phyloP scores from a whole-genome alignment of 2,888 invertebrate genomes.

The Drosophila anomalata region DNA sequence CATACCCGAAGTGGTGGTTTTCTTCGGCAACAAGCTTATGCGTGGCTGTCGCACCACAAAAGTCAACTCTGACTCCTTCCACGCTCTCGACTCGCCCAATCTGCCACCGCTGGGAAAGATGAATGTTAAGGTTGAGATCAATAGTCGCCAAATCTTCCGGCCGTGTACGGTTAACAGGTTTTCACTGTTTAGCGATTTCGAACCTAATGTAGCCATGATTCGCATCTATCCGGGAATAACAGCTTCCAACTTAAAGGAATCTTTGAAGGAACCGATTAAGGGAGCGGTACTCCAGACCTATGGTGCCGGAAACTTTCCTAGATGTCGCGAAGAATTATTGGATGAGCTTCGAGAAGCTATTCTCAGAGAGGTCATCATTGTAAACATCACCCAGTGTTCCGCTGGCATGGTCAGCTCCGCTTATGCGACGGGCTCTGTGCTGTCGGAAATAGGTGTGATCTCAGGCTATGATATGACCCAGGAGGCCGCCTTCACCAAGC shows the following conservation, averaged over 20 bases:
- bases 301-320: constrained; percentile 96
- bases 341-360: constrained; percentile 89
- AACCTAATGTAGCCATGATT: constrained; percentile 92
- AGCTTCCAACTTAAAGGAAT: constrained; percentile 88
- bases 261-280: constrained; percentile 89
- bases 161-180: constrained; percentile 87
- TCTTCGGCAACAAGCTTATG: constrained; percentile 93
- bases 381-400: constrained; percentile 96
- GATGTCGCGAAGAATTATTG: constrained; percentile 90
- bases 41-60: constrained; percentile 89
- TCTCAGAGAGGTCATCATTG: constrained; percentile 90
- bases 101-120: constrained; percentile 91
- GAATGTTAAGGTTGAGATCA: constrained; percentile 89
- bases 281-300: constrained; percentile 95
- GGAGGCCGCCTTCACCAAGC: constrained; percentile 95
- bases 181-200: constrained; percentile 88
- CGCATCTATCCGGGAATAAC: constrained; percentile 96
- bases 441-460: constrained; percentile 75
- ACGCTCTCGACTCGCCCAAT: constrained; percentile 88
- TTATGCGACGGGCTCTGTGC: constrained; percentile 92
- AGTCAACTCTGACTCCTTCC: constrained; percentile 74
- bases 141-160: constrained; percentile 85
- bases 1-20: constrained; percentile 97
- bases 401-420: constrained; percentile 90
- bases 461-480: constrained; percentile 87